Percentiles rank a stretch among this genome's conserved stretches.
phyloP scores from a whole-genome alignment of 2,797 vertebrate species.

The Remorina albescens region DNA sequence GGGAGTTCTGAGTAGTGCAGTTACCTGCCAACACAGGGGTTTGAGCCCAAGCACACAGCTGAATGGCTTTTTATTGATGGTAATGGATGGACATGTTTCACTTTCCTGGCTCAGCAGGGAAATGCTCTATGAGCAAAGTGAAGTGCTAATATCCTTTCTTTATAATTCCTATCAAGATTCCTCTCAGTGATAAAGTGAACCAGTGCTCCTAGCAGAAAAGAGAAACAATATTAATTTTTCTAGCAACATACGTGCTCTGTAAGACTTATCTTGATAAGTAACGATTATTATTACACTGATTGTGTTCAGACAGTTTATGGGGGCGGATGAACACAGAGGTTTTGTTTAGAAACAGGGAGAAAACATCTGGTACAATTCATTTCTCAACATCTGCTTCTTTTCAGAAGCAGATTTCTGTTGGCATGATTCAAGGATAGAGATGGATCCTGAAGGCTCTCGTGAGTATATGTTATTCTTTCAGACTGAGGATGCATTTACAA shows the following conservation, averaged over 20 bases:
- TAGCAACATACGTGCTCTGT: background rate
- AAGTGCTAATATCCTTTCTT: background rate
- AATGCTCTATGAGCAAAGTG: background rate
- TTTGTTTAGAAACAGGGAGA: conserved; percentile 19
- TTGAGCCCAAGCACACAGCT: background rate
- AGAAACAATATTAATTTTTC: background rate
- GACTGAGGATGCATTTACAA: background rate
- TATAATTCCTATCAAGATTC: background rate
- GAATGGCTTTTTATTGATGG: background rate
- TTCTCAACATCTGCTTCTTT: conserved; percentile 51
- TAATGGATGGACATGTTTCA: conserved; percentile 1
- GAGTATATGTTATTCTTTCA: conserved; percentile 54
- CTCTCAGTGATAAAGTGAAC: background rate
- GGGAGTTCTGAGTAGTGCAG: background rate
- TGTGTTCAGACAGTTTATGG: background rate
- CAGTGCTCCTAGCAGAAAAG: background rate
- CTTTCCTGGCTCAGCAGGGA: conserved; percentile 8
- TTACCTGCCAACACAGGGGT: background rate
- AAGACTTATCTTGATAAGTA: background rate
- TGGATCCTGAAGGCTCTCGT: conserved; percentile 75
- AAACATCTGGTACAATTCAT: conserved; percentile 10
- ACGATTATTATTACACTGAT: background rate
- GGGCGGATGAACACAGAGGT: background rate
- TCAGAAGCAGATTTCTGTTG: conserved; percentile 53
- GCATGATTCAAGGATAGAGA: conserved; percentile 59